Percentiles rank a stretch among this genome's conserved stretches.
phyloP scores from a whole-genome alignment of 1,140 invertebrate genomes.

The Parapsyche elsis region DNA sequence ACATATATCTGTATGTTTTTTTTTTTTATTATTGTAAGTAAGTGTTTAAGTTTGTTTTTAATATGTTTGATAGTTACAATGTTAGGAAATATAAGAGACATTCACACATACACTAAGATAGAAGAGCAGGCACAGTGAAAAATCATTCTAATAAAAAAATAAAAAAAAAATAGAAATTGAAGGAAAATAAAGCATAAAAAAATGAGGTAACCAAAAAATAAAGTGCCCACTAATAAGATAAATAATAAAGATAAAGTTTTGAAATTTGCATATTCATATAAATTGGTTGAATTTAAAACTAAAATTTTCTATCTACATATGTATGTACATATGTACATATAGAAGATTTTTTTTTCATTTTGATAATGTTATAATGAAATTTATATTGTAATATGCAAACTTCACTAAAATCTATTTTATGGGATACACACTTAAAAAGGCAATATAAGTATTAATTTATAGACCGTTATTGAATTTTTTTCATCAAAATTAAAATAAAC shows the following conservation, averaged over 20 bases:
- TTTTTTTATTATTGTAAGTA: conserved; percentile 16
- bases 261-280: conserved; percentile 1
- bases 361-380: not conserved
- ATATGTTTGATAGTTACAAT: conserved; percentile 6
- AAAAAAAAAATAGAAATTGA: conserved; percentile 49
- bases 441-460: conserved; percentile 20
- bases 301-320: no score
- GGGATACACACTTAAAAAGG: conserved; percentile 22
- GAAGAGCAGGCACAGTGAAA: conserved; percentile 50
- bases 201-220: conserved; percentile 46
- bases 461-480: not conserved
- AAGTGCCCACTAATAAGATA: conserved; percentile 55
- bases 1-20: conserved; percentile 29
- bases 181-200: conserved; percentile 56
- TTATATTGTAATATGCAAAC: conserved; percentile 21
- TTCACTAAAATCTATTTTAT: conserved; percentile 22
- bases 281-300: no score
- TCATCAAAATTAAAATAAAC: not conserved
- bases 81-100: conserved; percentile 37
- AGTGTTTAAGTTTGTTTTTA: conserved; percentile 11
- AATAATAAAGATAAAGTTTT: conserved; percentile 5
- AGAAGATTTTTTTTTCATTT: no score
- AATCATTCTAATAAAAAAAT: conserved; percentile 43
- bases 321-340: no score
- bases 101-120: conserved; percentile 51